These are phyloP conservation scores for Penaeus monodon DNA, from an alignment of 2,888 invertebrate species.

Conservation along the genomic window DNA sequence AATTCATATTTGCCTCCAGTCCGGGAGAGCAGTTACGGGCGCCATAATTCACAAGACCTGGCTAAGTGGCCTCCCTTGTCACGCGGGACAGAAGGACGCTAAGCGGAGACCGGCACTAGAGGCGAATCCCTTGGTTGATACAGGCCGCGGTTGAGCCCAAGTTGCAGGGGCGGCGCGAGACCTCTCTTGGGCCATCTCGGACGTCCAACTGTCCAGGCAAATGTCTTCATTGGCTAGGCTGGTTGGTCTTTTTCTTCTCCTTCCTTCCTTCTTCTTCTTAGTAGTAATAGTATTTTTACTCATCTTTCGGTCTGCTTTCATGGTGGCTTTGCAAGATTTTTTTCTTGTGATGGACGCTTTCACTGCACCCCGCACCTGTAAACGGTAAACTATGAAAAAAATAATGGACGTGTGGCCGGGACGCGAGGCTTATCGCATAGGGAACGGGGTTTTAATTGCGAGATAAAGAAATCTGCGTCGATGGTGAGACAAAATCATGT, in stretches of 20 bases:
- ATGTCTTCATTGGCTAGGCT: constrained; percentile 39
- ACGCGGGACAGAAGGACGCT: neutral
- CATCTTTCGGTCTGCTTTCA: too few species aligned
- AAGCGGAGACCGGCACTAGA: neutral
- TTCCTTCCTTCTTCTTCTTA: neutral
- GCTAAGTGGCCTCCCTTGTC: constrained; percentile 29
- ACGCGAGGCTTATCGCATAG: too few species aligned
- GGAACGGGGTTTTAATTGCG: too few species aligned
- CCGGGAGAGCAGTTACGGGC: constrained; percentile 17
- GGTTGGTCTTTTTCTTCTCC: neutral
- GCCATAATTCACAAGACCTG: constrained; percentile 31
- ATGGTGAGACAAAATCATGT: too few species aligned
- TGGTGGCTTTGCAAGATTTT: too few species aligned
- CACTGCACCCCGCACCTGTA: too few species aligned
- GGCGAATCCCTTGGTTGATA: neutral
- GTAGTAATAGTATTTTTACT: too few species aligned
- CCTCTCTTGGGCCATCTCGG: neutral
- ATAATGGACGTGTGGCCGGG: too few species aligned
- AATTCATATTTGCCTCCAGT: neutral
- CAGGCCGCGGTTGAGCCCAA: neutral
- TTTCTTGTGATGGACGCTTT: too few species aligned
- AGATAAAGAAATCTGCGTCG: too few species aligned
- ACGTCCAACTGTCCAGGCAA: constrained; percentile 4
- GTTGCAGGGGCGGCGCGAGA: constrained; percentile 2
- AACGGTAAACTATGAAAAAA: too few species aligned